Conservation (phyloP, 2,888 invertebrate species). For the Clanis bilineata region DNA sequence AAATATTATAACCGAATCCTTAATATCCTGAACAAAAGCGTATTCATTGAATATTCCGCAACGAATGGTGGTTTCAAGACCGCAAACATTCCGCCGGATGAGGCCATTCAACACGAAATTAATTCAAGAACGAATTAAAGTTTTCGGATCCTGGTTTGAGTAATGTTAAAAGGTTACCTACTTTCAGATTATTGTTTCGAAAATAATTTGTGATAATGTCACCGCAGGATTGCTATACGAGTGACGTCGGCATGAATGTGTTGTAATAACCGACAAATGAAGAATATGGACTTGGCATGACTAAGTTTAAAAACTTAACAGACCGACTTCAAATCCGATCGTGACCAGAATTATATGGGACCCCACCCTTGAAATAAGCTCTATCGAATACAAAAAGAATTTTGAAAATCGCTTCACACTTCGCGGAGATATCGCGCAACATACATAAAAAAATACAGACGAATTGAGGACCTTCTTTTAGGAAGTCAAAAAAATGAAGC, state of each 20-base stretch:
- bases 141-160: constrained; percentile 31
- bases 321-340: too few relatives aligned
- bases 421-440: too few relatives aligned
- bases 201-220: constrained; percentile 8
- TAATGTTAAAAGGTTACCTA: constrained; percentile 31
- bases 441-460: too few relatives aligned
- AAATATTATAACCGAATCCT: constrained; percentile 30
- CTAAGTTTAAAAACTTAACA: too few relatives aligned
- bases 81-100: constrained; percentile 32
- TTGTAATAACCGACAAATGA: too few relatives aligned
- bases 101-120: constrained; percentile 31
- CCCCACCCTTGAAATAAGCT: too few relatives aligned
- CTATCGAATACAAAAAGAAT: too few relatives aligned
- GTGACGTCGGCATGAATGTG: constrained; percentile 24
- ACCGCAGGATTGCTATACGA: constrained; percentile 28
- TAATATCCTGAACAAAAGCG: constrained; percentile 27
- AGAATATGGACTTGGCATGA: too few relatives aligned
- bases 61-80: constrained; percentile 22
- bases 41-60: constrained; percentile 35
- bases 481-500: too few relatives aligned
- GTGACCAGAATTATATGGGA: too few relatives aligned
- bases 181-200: constrained; percentile 21
- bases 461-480: too few relatives aligned
- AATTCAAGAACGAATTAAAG: constrained; percentile 32
- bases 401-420: too few relatives aligned